Evolutionary conservation across 2,113 vertebrate species (phyloP).

Genomic region (Dromaius novaehollandiae): DNA sequence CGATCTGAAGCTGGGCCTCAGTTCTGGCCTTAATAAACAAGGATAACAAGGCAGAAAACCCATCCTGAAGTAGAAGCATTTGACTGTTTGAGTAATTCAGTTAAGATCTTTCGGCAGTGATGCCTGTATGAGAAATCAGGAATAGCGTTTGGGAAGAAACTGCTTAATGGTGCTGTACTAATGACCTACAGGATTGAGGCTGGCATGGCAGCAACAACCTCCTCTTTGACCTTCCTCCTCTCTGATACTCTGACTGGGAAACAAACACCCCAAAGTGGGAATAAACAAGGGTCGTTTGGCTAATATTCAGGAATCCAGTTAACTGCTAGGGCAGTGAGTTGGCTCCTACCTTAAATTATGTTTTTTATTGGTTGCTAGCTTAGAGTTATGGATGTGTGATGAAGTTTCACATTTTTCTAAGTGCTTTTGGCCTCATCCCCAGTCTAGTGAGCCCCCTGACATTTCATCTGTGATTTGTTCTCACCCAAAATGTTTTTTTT

Average conservation of each 20-base stretch:
- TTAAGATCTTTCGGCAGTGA: background rate
- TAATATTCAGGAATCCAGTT: slow-evolving; percentile 22
- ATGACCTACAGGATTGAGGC: background rate
- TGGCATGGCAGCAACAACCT: background rate
- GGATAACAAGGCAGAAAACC: background rate
- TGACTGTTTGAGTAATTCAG: background rate
- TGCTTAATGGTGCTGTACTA: background rate
- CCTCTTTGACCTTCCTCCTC: background rate
- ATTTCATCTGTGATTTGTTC: slow-evolving; percentile 71
- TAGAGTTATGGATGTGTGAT: slow-evolving; percentile 32
- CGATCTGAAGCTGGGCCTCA: too few species aligned
- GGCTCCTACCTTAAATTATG: background rate
- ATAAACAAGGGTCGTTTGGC: slow-evolving; percentile 30
- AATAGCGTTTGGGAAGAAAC: background rate
- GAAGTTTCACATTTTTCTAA: slow-evolving; percentile 56
- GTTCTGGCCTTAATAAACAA: background rate
- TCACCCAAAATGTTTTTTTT: slow-evolving; percentile 58
- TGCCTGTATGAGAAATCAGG: background rate
- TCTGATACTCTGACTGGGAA: background rate
- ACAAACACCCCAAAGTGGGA: slow-evolving; percentile 15
- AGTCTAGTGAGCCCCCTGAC: slow-evolving; percentile 36
- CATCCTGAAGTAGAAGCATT: background rate
- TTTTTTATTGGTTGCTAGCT: slow-evolving; percentile 21
- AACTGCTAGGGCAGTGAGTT: slow-evolving; percentile 14
- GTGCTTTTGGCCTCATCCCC: slow-evolving; percentile 47